These are phyloP conservation scores for Ptychadena robeensis DNA, from an alignment of 2,797 vertebrate species.

Conservation along the genomic window DNA sequence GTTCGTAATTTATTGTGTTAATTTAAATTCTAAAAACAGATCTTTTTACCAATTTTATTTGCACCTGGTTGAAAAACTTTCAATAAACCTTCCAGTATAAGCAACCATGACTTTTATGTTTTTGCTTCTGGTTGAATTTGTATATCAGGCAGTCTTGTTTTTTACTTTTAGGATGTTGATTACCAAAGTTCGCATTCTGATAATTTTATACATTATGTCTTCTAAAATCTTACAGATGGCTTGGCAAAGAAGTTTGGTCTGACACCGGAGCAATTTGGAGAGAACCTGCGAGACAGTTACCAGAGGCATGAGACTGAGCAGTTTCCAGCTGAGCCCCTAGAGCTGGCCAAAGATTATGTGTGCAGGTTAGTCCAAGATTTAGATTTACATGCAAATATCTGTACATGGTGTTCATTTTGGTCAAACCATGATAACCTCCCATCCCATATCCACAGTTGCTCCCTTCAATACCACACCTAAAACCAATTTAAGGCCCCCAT, in stretches of 20 bases:
- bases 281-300: constrained; percentile 97
- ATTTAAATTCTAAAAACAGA: no score
- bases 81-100: no score
- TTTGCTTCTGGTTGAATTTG: no score
- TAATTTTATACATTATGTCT: background rate
- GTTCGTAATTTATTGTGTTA: no score
- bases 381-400: background rate
- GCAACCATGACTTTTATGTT: no score
- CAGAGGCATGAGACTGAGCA: constrained; percentile 98
- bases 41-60: no score
- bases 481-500: no score
- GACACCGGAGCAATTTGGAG: constrained; percentile 97
- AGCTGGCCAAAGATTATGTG: constrained; percentile 96
- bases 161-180: background rate
- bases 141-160: no score
- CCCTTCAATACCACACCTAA: no score
- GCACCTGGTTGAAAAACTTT: no score
- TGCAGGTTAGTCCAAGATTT: constrained; percentile 80
- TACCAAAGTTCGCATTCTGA: background rate
- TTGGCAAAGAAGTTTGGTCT: constrained; percentile 97
- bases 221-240: constrained; percentile 78
- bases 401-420: background rate
- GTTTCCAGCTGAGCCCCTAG: constrained; percentile 95
- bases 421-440: background rate
- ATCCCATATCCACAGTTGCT: background rate